Evolutionary conservation across 2,113 vertebrate genomes (phyloP), one percentile per base, ranked within the genome.

Genomic region (Centropus unirufus): DNA sequence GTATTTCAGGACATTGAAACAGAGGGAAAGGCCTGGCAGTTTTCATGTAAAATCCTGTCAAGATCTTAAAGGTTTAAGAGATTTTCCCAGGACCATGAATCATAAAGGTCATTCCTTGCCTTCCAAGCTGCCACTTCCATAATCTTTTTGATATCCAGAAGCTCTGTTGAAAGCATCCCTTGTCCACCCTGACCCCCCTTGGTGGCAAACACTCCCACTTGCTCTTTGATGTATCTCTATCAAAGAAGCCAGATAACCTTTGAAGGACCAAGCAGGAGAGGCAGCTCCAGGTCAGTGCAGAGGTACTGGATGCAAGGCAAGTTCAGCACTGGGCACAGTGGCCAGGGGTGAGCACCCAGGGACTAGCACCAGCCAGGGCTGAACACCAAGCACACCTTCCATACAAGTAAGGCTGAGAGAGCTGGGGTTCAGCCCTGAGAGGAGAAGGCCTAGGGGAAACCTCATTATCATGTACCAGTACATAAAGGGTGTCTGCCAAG

Each of bases 31-130:
- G 7, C 85, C 68, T 59, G 3, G 3, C 23, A 7, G 19, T 77
- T 93, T 86, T 81, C 44, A n/a, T 61, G 85, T 54, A 91, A 88
- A 88, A 96, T 67, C 75, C 75, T 68, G 61, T 83, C 88, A 88
- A 89, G 79, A 83, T 80, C 83, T 95, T 81, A 83, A 92, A 89
- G 42, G 76, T 90, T 85, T 90, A 85, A 85, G 88, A 70, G 82
- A 63, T 86, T 95, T 64, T 72, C 57, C 52, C 14, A 76, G 52
- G 40, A 70, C 52, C 52, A 74, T 64, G 89, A 92, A 80, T 91
- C 86, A 91, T 75, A 93, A 59, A 92, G 92, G 85, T 89, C 83
- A 49, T 78, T 67, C 64, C 68, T 95, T 0, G 10, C 79, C 79
- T 90, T 89, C 68, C 0, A 0, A 90, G 61, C 68, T 87, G 85